phyloP scores from a whole-genome alignment of 2,888 invertebrate species.

The Drosophila setosimentum region DNA sequence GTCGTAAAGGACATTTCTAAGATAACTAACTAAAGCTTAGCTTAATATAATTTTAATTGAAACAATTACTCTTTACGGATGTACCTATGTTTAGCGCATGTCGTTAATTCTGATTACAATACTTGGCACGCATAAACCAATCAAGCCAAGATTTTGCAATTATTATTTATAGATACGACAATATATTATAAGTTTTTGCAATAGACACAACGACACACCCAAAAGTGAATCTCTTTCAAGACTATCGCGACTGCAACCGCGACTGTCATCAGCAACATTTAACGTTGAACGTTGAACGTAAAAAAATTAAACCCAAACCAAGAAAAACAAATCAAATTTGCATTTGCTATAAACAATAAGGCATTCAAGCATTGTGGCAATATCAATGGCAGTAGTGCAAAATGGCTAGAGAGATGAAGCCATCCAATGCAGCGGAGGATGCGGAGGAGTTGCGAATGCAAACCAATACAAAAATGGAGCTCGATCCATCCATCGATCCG shows the following conservation, averaged over 20 bases:
- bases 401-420: slow-evolving; percentile 48
- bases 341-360: slow-evolving; percentile 61
- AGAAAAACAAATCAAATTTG: slow-evolving; percentile 40
- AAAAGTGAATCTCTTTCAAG: slow-evolving; percentile 50
- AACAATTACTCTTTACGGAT: neutral
- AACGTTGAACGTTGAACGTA: slow-evolving; percentile 36
- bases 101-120: slow-evolving; percentile 12
- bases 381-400: slow-evolving; percentile 46
- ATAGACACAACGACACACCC: slow-evolving; percentile 49
- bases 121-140: slow-evolving; percentile 27
- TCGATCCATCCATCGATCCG: slow-evolving; percentile 54
- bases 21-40: neutral
- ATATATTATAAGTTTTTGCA: slow-evolving; percentile 7
- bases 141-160: slow-evolving; percentile 47
- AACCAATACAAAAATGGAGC: slow-evolving; percentile 72
- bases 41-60: neutral
- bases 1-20: neutral
- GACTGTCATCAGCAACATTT: slow-evolving; percentile 58
- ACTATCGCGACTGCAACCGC: slow-evolving; percentile 35
- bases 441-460: slow-evolving; percentile 56
- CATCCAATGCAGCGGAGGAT: slow-evolving; percentile 33
- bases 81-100: neutral
- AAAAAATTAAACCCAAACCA: slow-evolving; percentile 11
- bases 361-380: slow-evolving; percentile 41
- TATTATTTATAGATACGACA: slow-evolving; percentile 48